Evolutionary conservation across 2,797 vertebrate genomes (phyloP).

Genomic region (Eupleurogrammus muticus): DNA sequence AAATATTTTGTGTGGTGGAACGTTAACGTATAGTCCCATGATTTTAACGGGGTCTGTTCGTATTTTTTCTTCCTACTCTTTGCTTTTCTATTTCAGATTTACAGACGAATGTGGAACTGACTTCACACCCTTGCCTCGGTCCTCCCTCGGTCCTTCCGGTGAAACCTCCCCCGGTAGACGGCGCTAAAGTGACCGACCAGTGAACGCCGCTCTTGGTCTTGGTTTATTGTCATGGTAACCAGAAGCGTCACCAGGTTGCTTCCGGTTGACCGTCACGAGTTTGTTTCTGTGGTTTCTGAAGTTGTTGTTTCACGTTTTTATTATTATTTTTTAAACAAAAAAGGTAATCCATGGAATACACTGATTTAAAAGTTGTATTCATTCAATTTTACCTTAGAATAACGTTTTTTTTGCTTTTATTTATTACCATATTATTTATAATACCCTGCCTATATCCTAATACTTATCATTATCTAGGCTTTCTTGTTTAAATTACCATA

Average conservation of each 20-base stretch:
- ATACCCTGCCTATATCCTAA: background rate
- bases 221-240: conserved; percentile 53
- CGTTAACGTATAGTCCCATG: too few species aligned
- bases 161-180: conserved; percentile 2
- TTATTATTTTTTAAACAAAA: background rate
- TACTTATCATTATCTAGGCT: background rate
- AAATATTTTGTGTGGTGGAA: too few species aligned
- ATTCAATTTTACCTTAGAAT: background rate
- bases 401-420: too few species aligned
- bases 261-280: background rate
- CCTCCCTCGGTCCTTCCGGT: background rate
- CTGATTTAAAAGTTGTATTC: background rate
- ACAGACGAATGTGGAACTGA: background rate
- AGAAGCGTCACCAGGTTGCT: conserved; percentile 14
- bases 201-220: conserved; percentile 22
- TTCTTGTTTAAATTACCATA: too few species aligned
- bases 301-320: background rate
- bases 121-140: conserved; percentile 10
- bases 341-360: background rate
- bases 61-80: background rate
- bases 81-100: background rate
- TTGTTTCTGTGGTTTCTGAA: background rate
- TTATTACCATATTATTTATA: background rate
- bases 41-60: too few species aligned
- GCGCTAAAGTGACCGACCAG: background rate